Percentiles rank a stretch among this genome's conserved stretches.
Evolutionary conservation across 2,888 invertebrate genomes (phyloP).

Genomic region (Folsomia manolachei): DNA sequence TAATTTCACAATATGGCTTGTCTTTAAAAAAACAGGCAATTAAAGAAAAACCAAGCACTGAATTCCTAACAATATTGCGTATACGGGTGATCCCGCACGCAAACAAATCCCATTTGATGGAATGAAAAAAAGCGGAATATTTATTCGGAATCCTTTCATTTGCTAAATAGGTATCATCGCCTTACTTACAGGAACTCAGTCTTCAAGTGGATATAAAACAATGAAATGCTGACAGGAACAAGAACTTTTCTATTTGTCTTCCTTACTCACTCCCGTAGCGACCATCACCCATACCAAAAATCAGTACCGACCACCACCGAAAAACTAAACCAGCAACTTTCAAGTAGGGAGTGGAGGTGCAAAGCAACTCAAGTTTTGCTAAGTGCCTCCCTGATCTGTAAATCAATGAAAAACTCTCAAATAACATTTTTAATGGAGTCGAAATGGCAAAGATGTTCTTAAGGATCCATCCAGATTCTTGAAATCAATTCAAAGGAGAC

Average conservation of each 20-base stretch:
- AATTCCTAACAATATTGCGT: too few relatives aligned
- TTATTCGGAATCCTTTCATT: constrained; percentile 2
- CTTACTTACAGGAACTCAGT: neutral
- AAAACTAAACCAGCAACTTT: neutral
- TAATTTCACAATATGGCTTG: too few relatives aligned
- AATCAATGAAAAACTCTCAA: constrained; percentile 51
- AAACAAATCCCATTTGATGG: too few relatives aligned
- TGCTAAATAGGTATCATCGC: constrained; percentile 4
- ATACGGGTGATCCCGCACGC: too few relatives aligned
- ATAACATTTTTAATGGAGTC: constrained; percentile 51
- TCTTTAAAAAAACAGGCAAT: too few relatives aligned
- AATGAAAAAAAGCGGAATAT: too few relatives aligned
- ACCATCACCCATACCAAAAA: neutral
- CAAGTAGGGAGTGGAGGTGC: constrained; percentile 21
- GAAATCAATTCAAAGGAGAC: constrained; percentile 50
- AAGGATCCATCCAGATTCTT: constrained; percentile 46
- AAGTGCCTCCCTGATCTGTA: constrained; percentile 50
- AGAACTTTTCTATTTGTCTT: neutral
- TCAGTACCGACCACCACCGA: neutral
- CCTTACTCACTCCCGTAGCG: neutral
- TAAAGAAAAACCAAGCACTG: too few relatives aligned
- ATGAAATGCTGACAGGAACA: constrained; percentile 1
- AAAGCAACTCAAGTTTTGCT: constrained; percentile 32
- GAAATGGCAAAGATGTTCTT: constrained; percentile 49
- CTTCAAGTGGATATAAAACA: neutral